Percentiles rank a stretch among this genome's conserved stretches.
Conservation (phyloP, 2,888 invertebrate species). For the Lacanobia oleracea region DNA sequence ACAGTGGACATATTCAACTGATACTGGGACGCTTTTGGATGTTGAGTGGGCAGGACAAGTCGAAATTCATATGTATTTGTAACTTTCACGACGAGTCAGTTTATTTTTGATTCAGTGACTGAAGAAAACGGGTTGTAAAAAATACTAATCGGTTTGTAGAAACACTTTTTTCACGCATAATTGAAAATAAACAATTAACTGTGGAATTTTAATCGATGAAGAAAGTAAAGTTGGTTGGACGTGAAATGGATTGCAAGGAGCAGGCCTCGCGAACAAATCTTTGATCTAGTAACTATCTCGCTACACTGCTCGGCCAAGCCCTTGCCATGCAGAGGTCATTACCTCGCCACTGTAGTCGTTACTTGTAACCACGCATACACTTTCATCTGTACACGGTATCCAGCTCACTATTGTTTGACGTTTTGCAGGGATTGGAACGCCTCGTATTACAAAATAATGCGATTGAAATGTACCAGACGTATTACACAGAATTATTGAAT, state of each 20-base stretch:
- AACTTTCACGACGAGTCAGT: not conserved
- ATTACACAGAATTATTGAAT: conserved; percentile 93
- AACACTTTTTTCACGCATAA: no score
- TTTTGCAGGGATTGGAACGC: conserved; percentile 93
- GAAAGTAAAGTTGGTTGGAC: not conserved
- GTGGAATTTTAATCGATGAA: no score
- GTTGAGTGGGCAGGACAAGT: not conserved
- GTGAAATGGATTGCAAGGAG: not conserved
- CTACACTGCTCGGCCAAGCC: not conserved
- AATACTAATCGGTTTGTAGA: no score
- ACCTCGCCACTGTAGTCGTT: not conserved
- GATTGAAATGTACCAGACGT: conserved; percentile 97
- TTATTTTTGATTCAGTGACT: not conserved
- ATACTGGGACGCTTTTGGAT: no score
- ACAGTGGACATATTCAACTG: not conserved
- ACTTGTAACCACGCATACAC: not conserved
- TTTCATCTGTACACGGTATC: not conserved
- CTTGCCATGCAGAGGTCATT: no score
- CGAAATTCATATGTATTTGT: no score
- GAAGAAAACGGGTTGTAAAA: not conserved
- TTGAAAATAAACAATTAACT: no score
- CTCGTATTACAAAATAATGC: conserved; percentile 97
- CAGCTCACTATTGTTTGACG: not conserved
- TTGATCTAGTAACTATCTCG: not conserved
- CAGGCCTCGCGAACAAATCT: not conserved